Conservation (phyloP, 2,888 invertebrate species). For the Lycophotia porphyrea region DNA sequence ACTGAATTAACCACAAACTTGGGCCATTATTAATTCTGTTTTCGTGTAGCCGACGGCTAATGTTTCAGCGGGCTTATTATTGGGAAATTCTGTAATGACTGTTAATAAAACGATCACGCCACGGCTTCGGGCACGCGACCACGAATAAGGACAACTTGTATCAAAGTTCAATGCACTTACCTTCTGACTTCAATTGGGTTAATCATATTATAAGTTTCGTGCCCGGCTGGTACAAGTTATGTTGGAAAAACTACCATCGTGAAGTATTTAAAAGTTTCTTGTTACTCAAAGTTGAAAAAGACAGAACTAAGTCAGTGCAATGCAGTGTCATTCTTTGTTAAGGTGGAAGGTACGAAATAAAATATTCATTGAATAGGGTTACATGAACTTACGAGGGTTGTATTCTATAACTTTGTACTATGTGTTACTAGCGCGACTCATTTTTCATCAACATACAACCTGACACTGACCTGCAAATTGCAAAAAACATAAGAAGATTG, state of each 20-base stretch:
- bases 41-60: slow-evolving; percentile 85
- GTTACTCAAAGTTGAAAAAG: slow-evolving; percentile 29
- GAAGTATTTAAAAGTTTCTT: slow-evolving; percentile 53
- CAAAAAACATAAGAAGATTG: no score
- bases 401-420: no score
- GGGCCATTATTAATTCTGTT: slow-evolving; percentile 87
- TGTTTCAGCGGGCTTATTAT: slow-evolving; percentile 86
- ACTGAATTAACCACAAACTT: slow-evolving; percentile 85
- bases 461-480: no score
- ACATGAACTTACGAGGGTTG: no score
- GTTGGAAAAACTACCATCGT: slow-evolving; percentile 38
- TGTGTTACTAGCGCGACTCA: no score
- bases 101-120: slow-evolving; percentile 86
- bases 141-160: slow-evolving; percentile 74
- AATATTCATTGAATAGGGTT: no score
- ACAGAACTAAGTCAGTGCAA: slow-evolving; percentile 20
- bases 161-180: slow-evolving; percentile 77
- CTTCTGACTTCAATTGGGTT: slow-evolving; percentile 58
- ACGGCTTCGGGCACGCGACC: slow-evolving; percentile 81
- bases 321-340: slow-evolving; percentile 22
- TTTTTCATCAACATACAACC: no score
- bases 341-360: no score
- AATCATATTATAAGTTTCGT: slow-evolving; percentile 58
- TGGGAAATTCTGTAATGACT: slow-evolving; percentile 88
- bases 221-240: slow-evolving; percentile 23